Percentiles rank a stretch among this genome's conserved stretches.
phyloP scores from a whole-genome alignment of 2,888 invertebrate genomes.

The Oscheius sp. region DNA sequence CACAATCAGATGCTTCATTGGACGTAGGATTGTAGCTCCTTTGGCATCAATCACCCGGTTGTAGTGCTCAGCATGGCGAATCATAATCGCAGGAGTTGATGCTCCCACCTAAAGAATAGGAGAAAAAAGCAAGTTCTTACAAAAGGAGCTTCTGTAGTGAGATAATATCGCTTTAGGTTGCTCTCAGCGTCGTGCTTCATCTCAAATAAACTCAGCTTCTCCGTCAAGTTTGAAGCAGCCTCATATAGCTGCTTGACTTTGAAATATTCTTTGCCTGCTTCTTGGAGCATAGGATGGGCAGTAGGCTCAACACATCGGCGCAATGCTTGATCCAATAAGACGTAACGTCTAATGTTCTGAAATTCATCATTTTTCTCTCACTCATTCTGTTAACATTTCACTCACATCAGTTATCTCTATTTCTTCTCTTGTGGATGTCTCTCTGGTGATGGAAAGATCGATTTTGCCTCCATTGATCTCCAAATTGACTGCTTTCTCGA shows the following conservation, averaged over 20 bases:
- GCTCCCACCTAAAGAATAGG: background rate
- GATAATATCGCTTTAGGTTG: background rate
- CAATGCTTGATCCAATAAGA: no score
- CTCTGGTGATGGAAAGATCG: background rate
- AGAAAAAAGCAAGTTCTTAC: no score
- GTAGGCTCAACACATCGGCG: no score
- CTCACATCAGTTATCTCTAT: background rate
- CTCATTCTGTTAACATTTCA: no score
- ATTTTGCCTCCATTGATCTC: no score
- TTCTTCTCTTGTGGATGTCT: background rate
- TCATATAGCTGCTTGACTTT: background rate
- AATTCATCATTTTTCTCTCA: no score
- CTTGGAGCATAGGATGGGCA: background rate
- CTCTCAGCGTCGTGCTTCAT: background rate
- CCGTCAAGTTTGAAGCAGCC: background rate
- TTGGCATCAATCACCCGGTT: background rate
- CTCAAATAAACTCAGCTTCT: background rate
- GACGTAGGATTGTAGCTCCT: background rate
- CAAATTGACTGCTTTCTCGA: background rate
- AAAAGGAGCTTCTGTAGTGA: background rate
- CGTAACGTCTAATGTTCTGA: no score
- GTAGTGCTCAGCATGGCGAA: background rate
- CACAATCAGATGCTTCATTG: background rate
- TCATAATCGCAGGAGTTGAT: background rate
- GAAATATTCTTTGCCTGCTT: background rate